Evolutionary conservation across 1,140 invertebrate species (phyloP).

Genomic region (Zaprionus vittiger): DNA sequence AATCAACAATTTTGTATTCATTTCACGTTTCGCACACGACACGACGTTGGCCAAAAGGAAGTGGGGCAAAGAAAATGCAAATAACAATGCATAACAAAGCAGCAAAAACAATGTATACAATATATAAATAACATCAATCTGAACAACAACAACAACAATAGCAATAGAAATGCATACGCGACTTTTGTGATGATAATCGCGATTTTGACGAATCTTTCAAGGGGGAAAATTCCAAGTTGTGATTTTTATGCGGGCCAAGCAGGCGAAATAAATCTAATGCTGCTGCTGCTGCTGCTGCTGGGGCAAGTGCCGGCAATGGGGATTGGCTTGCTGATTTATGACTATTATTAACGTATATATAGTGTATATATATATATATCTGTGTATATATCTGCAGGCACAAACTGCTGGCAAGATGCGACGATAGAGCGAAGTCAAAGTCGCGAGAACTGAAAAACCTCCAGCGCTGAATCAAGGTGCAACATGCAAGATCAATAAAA

Average conservation of each 20-base stretch:
- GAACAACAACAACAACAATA: slow-evolving; percentile 14
- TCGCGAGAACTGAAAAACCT: slow-evolving; percentile 32
- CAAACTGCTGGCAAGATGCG: slow-evolving; percentile 9
- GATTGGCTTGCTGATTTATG: slow-evolving; percentile 55
- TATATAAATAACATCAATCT: neutral
- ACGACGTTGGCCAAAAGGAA: slow-evolving; percentile 51
- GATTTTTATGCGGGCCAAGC: slow-evolving; percentile 53
- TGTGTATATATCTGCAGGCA: neutral
- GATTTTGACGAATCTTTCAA: slow-evolving; percentile 12
- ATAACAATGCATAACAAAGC: slow-evolving; percentile 36
- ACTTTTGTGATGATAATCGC: slow-evolving; percentile 17
- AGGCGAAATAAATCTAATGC: slow-evolving; percentile 44
- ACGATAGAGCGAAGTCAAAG: slow-evolving; percentile 27
- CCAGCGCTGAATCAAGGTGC: slow-evolving; percentile 53
- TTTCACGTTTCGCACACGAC: slow-evolving; percentile 6
- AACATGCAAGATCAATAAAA: slow-evolving; percentile 62
- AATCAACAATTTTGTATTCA: slow-evolving; percentile 63
- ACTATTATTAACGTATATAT: slow-evolving; percentile 9
- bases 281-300: no score
- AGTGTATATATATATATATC: neutral
- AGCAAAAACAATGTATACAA: slow-evolving; percentile 26
- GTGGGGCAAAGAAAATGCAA: slow-evolving; percentile 53
- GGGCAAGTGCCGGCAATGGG: slow-evolving; percentile 48
- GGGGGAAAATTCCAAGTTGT: slow-evolving; percentile 39
- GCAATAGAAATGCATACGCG: slow-evolving; percentile 21